Evolutionary conservation across 2,888 invertebrate species (phyloP).

Genomic region (Ormyrus pomaceus): DNA sequence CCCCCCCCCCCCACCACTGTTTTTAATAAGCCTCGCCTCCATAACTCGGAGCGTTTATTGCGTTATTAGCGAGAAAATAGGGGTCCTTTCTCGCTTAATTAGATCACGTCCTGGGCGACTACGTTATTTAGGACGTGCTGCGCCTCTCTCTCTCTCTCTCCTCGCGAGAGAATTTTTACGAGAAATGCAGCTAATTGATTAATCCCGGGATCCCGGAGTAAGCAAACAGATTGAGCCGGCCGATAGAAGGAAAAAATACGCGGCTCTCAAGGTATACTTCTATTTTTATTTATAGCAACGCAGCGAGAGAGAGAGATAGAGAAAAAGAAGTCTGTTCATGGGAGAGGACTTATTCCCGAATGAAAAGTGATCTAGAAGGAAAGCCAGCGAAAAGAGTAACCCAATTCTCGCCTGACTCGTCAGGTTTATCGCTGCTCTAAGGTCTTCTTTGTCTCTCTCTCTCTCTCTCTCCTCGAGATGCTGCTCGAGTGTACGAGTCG

Average conservation of each 20-base stretch:
- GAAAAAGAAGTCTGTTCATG: background rate
- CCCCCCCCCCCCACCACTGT: too few species aligned
- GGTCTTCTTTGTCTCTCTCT: conserved; percentile 26
- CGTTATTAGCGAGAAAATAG: background rate
- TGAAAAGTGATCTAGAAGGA: conserved; percentile 29
- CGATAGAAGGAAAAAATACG: conserved; percentile 5
- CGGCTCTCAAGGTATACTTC: conserved; percentile 5
- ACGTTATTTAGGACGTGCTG: background rate
- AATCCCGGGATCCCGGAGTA: conserved; percentile 37
- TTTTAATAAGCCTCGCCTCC: background rate
- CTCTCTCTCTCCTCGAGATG: background rate
- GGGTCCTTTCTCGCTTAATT: background rate
- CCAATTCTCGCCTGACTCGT: conserved; percentile 50
- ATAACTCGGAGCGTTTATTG: background rate
- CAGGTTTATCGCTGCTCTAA: conserved; percentile 48
- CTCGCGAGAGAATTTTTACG: conserved; percentile 42
- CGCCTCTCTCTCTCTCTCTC: background rate
- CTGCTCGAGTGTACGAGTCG: background rate
- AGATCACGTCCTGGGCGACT: background rate
- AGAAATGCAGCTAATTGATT: conserved; percentile 49
- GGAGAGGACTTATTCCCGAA: background rate
- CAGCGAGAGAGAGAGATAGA: background rate
- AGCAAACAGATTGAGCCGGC: conserved; percentile 37
- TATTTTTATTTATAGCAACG: conserved; percentile 24
- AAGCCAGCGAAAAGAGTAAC: conserved; percentile 40